These are phyloP conservation scores for Eurosta solidaginis DNA, from an alignment of 1,140 invertebrate species.

Conservation along the genomic window DNA sequence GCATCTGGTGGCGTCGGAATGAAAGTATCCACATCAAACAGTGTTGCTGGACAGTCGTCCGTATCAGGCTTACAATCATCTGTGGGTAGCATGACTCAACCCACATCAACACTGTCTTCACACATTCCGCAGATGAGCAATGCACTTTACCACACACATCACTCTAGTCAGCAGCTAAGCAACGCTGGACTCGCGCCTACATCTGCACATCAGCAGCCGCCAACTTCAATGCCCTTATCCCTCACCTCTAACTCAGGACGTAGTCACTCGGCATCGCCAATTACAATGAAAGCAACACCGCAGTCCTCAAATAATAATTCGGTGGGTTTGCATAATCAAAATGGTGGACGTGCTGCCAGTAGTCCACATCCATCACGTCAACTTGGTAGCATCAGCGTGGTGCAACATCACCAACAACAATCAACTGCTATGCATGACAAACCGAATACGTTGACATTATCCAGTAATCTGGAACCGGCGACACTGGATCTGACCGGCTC, in stretches of 20 bases:
- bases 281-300: conserved; percentile 41
- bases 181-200: conserved; percentile 46
- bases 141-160: conserved; percentile 45
- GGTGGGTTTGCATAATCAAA: conserved; percentile 38
- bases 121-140: conserved; percentile 55
- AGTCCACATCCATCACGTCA: conserved; percentile 55
- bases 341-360: conserved; percentile 41
- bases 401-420: conserved; percentile 32
- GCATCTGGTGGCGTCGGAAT: neutral
- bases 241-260: conserved; percentile 28
- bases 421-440: neutral
- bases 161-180: conserved; percentile 49
- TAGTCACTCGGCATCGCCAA: conserved; percentile 46
- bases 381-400: conserved; percentile 44
- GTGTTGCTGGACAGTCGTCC: conserved; percentile 9
- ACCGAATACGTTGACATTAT: conserved; percentile 4
- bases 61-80: conserved; percentile 19
- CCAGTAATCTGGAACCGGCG: conserved; percentile 41
- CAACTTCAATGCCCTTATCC: conserved; percentile 30
- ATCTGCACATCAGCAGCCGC: conserved; percentile 50
- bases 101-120: conserved; percentile 44
- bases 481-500: conserved; percentile 56
- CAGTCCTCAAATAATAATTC: conserved; percentile 35
- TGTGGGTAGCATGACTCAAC: conserved; percentile 38
- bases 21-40: conserved; percentile 25